These are phyloP conservation scores for Oncorhynchus gorbuscha DNA, from an alignment of 2,113 vertebrate genomes.

Conservation along the genomic window DNA sequence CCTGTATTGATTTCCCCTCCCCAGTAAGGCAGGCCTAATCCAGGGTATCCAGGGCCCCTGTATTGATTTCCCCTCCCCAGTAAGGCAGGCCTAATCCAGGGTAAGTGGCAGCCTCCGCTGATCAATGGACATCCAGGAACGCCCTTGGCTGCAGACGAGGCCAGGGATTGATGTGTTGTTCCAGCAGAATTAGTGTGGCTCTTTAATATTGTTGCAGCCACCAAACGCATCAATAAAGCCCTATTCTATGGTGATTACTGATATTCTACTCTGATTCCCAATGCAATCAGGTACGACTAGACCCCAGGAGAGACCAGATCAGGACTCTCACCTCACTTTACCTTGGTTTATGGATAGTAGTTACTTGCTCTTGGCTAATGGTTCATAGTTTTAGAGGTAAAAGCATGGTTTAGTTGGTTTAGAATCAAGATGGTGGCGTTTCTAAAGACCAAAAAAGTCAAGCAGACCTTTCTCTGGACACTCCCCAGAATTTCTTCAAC, in stretches of 20 bases:
- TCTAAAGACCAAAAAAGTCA: too few species aligned
- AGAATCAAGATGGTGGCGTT: too few species aligned
- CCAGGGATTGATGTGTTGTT: constrained; percentile 49
- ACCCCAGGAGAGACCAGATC: not conserved
- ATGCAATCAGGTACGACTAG: constrained; percentile 17
- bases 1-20: constrained; percentile 65
- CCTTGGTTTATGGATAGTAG: not conserved
- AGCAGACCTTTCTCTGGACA: too few species aligned
- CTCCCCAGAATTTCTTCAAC: too few species aligned
- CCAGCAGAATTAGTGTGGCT: constrained; percentile 56
- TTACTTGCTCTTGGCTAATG: not conserved
- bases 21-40: constrained; percentile 54
- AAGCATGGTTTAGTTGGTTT: too few species aligned
- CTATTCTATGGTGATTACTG: constrained; percentile 51
- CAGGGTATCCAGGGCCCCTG: constrained; percentile 53
- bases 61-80: constrained; percentile 65
- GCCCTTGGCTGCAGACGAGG: constrained; percentile 56
- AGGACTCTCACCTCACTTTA: too few species aligned
- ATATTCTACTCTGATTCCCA: constrained; percentile 13
- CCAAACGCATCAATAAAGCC: constrained; percentile 60
- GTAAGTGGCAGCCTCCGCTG: constrained; percentile 52
- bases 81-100: constrained; percentile 58
- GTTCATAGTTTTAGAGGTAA: too few species aligned
- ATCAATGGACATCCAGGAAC: constrained; percentile 63
- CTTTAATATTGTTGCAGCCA: constrained; percentile 63